Percentiles rank a stretch among this genome's conserved stretches.
Evolutionary conservation across 2,797 vertebrate genomes (phyloP).

Genomic region (Pyrocephalus nanus): DNA sequence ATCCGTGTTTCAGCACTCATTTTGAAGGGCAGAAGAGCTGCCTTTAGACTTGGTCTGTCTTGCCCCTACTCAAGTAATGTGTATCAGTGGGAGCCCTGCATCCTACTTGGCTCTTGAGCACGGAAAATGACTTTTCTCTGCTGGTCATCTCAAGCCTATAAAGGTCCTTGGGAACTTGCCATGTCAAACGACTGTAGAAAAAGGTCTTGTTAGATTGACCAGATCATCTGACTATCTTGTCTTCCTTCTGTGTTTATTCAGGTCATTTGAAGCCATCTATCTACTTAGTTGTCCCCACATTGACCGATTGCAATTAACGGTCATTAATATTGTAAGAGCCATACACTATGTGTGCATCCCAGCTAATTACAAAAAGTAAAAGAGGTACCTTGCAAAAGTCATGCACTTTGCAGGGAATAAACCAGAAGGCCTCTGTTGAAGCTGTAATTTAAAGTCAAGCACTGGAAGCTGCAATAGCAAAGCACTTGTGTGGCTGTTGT

Average conservation of each 20-base stretch:
- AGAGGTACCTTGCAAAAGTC: not conserved
- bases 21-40: not conserved
- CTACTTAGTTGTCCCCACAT: not conserved
- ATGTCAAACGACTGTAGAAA: not conserved
- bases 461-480: not conserved
- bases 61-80: rapidly evolving
- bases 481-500: rapidly evolving
- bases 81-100: not conserved
- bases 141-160: not conserved
- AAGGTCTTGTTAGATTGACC: not conserved
- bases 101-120: not conserved
- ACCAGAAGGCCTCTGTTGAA: rapidly evolving
- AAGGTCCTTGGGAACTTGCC: not conserved
- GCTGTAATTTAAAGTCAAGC: not conserved
- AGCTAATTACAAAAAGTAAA: not conserved
- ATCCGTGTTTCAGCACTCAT: rapidly evolving
- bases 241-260: not conserved
- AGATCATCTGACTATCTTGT: not conserved
- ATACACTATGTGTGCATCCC: not conserved
- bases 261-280: not conserved
- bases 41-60: not conserved
- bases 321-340: constrained; percentile 7
- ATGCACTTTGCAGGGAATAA: not conserved
- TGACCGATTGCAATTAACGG: not conserved
- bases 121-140: not conserved